These are phyloP conservation scores for Acanthosoma haemorrhoidale DNA, from an alignment of 2,888 invertebrate species.

Conservation along the genomic window DNA sequence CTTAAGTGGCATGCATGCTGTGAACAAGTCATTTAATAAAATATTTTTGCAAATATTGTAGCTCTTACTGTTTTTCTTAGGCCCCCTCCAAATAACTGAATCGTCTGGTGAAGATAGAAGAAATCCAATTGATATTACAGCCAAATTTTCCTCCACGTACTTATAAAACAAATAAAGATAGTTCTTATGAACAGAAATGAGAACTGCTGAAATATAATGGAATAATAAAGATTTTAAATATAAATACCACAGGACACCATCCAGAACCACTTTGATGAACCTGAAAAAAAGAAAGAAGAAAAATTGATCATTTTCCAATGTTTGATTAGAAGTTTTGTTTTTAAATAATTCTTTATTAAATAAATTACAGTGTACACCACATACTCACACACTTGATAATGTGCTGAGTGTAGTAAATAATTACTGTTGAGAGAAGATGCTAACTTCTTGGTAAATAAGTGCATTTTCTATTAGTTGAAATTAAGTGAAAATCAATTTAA, in stretches of 20 bases:
- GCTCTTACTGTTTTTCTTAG: constrained; percentile 88
- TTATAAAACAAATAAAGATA: constrained; percentile 45
- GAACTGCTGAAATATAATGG: too few species aligned
- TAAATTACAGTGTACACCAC: too few species aligned
- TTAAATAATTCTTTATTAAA: too few species aligned
- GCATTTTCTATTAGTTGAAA: too few species aligned
- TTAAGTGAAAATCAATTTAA: too few species aligned
- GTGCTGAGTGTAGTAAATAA: too few species aligned
- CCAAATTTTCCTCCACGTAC: constrained; percentile 90
- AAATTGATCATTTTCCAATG: not conserved
- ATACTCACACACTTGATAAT: too few species aligned
- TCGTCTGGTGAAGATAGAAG: constrained; percentile 79
- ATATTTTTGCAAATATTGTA: too few species aligned
- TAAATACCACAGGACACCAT: constrained; percentile 84
- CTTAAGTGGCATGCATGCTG: too few species aligned
- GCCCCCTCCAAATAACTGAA: constrained; percentile 99
- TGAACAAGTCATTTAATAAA: too few species aligned
- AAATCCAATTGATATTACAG: constrained; percentile 96
- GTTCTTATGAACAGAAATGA: not conserved
- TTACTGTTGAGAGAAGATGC: too few species aligned
- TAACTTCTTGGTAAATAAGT: too few species aligned
- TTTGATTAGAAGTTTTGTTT: not conserved
- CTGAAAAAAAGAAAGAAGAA: constrained; percentile 41
- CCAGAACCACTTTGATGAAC: constrained; percentile 95
- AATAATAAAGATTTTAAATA: not conserved